These are phyloP conservation scores for Nothocercus julius DNA, from an alignment of 2,113 vertebrate species.

Conservation along the genomic window DNA sequence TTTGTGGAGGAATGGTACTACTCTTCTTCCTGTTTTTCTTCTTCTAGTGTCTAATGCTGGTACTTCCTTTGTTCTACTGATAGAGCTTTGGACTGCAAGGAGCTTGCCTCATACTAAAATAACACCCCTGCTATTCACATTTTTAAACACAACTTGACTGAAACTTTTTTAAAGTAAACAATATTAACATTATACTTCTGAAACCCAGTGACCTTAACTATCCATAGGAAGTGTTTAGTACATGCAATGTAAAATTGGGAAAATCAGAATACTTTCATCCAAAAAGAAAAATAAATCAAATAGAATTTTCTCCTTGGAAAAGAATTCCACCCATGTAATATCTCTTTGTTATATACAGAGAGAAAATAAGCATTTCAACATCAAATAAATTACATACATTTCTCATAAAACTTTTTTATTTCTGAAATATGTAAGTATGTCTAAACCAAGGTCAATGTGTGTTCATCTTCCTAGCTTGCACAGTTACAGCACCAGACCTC, in stretches of 20 bases:
- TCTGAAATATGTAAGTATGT: not conserved
- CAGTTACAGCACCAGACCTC: not conserved
- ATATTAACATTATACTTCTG: not conserved
- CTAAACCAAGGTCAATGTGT: not conserved
- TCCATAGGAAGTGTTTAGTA: not conserved
- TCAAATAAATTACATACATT: fast-evolving
- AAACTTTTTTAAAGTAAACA: slow-evolving; percentile 25
- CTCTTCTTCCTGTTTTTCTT: not conserved
- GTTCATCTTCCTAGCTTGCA: not conserved
- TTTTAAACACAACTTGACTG: not conserved
- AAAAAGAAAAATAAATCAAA: not conserved
- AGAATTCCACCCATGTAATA: not conserved
- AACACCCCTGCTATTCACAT: not conserved
- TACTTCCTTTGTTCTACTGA: not conserved
- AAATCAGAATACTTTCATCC: not conserved
- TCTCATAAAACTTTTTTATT: not conserved
- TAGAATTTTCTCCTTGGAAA: not conserved
- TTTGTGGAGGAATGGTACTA: not conserved
- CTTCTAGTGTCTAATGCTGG: not conserved
- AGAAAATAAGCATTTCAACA: not conserved
- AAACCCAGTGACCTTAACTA: slow-evolving; percentile 1
- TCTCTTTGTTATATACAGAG: not conserved
- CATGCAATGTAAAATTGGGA: fast-evolving
- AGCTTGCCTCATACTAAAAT: slow-evolving; percentile 38
- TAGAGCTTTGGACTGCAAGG: not conserved